Evolutionary conservation across 2,797 vertebrate species (phyloP), one percentile per base, ranked within the genome.

Genomic region (Ibycter americanus): DNA sequence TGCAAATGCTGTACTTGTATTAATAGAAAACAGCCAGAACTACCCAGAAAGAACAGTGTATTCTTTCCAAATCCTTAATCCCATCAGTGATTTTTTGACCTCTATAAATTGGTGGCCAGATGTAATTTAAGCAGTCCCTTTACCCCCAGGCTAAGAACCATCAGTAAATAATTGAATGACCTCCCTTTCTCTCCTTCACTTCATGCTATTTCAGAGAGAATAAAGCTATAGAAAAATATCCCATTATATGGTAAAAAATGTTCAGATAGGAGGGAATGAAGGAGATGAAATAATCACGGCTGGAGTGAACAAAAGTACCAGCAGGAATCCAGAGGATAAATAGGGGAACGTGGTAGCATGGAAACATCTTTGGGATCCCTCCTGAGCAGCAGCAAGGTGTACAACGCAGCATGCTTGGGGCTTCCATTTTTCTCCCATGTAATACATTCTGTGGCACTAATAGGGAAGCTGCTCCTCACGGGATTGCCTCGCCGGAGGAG

Each of bases 21-120:
- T 79, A 90, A 92, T 3, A 80, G 87, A 63, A 83, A 88, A 55
- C n/a, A 90, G 89, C 58, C 89, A 90, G 95, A 92, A 88, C 23
- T 72, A 71, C 81, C 80, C 87, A 83, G 87, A 90, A 85, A 74
- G 93, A 93, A 49, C 80, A 91, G 78, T 16, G 61, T 52, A 87
- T 90, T 90, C 83, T 68, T 94, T 83, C 93, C 83, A 71, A 90
- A 92, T 90, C 92, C 92, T 95, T 95, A 95, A 95, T 94, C 92
- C 89, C 89, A 92, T 92, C 94, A 94, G 92, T 61, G 87, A 90
- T 88, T 88, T 83, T 91, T 63, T 95, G 92, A 94, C 95, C 83
- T 94, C 92, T 72, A 59, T 51, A 88, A 94, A 96, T 83, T 92
- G 80, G 89, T 86, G 89, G 87, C 80, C 87, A 94, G 93, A 88